phyloP scores from a whole-genome alignment of 2,797 vertebrate genomes.

The Phrynocephalus forsythii region DNA sequence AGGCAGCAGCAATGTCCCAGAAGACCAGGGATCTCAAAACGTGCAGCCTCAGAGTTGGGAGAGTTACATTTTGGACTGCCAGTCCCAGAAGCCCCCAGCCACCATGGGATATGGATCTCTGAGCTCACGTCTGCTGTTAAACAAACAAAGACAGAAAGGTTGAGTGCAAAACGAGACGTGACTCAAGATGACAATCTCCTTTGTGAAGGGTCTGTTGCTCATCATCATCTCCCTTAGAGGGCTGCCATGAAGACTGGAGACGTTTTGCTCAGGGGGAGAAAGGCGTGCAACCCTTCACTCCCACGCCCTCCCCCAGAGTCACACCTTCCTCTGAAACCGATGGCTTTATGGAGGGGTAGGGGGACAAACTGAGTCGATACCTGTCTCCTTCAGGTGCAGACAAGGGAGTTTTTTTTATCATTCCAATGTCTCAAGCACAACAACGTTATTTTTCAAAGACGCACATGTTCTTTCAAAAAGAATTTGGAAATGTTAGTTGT shows the following conservation, averaged over 20 bases:
- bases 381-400: rapidly evolving
- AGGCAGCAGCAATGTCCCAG: not conserved
- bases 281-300: not conserved
- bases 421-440: not conserved
- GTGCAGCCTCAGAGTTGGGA: no score
- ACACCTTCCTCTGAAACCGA: not conserved
- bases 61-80: no score
- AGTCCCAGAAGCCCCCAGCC: no score
- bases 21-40: not conserved
- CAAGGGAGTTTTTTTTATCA: not conserved
- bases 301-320: not conserved
- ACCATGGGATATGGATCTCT: no score
- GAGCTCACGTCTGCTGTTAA: no score
- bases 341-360: not conserved
- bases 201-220: not conserved
- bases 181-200: not conserved
- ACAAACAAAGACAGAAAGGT: no score
- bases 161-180: not conserved
- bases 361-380: not conserved
- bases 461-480: not conserved
- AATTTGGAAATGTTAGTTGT: no score
- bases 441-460: not conserved
- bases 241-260: not conserved
- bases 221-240: no score
- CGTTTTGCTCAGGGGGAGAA: no score